Conservation (phyloP, 2,113 vertebrate genomes). For the Otolemur garnettii region DNA sequence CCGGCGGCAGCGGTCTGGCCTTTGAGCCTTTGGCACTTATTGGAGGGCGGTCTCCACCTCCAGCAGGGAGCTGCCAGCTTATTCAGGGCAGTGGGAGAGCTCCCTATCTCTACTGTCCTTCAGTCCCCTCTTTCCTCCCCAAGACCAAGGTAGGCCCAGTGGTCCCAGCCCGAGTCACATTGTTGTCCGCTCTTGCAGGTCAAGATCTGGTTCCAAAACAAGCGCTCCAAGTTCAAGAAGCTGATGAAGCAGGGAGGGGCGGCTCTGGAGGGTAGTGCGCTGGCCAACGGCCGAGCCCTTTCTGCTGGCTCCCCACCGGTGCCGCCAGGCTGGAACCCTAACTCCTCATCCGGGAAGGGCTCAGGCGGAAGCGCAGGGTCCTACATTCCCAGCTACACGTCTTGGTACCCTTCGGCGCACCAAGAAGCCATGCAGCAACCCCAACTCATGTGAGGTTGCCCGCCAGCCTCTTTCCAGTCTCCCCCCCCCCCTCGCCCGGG, state of each 20-base stretch:
- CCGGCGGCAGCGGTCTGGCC: rapidly evolving
- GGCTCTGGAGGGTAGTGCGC: conserved; percentile 92
- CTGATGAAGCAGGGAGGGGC: conserved; percentile 97
- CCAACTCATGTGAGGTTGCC: conserved; percentile 95
- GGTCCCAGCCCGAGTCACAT: conserved; percentile 52
- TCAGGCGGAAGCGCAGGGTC: conserved; percentile 93
- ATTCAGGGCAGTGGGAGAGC: background rate
- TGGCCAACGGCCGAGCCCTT: conserved; percentile 95
- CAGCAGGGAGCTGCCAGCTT: background rate
- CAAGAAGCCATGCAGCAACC: conserved; percentile 99
- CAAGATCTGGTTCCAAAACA: conserved; percentile 99
- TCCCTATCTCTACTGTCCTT: background rate
- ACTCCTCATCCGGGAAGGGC: conserved; percentile 93
- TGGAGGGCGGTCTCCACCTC: background rate
- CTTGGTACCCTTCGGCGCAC: conserved; percentile 98
- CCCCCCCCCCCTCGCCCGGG: conserved; percentile 19
- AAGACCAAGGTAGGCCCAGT: background rate
- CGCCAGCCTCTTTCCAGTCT: conserved; percentile 49
- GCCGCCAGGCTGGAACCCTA: conserved; percentile 96
- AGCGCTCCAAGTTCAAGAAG: conserved; percentile 98
- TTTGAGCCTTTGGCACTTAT: background rate
- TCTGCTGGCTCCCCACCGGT: conserved; percentile 94
- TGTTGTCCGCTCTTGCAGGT: conserved; percentile 88
- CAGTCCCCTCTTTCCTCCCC: background rate
- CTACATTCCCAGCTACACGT: conserved; percentile 99